These are phyloP conservation scores for Macquaria ambigua DNA, from an alignment of 2,113 vertebrate species.

Conservation along the genomic window DNA sequence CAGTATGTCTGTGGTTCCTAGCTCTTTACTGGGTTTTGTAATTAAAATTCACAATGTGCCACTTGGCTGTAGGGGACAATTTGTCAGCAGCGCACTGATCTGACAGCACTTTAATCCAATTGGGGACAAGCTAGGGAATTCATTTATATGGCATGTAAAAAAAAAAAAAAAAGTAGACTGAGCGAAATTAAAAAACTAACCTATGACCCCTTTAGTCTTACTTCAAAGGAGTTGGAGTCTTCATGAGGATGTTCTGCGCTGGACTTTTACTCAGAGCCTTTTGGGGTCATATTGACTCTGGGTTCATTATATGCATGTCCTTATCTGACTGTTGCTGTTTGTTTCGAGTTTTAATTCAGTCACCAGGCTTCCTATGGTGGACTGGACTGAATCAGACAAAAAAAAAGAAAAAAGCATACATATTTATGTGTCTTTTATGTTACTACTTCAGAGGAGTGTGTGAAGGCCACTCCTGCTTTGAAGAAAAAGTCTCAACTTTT, in stretches of 20 bases:
- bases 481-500: conserved; percentile 46
- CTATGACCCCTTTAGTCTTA: conserved; percentile 52
- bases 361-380: conserved; percentile 17
- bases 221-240: conserved; percentile 21
- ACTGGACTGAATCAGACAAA: conserved; percentile 1
- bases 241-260: conserved; percentile 14
- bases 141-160: conserved; percentile 87
- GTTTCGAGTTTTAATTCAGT: conserved; percentile 48
- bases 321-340: conserved; percentile 50
- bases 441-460: conserved; percentile 52
- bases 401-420: conserved; percentile 36
- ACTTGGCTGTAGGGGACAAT: conserved; percentile 86
- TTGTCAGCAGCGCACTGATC: conserved; percentile 86
- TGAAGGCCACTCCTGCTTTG: conserved; percentile 56
- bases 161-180: conserved; percentile 70
- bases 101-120: conserved; percentile 90
- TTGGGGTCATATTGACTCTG: conserved; percentile 16
- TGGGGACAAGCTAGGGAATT: conserved; percentile 84
- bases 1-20: conserved; percentile 15
- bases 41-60: conserved; percentile 86
- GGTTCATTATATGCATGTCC: conserved; percentile 28
- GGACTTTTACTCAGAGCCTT: conserved; percentile 30
- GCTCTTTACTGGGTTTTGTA: conserved; percentile 61
- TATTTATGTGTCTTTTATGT: conserved; percentile 69
- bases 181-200: conserved; percentile 87